Evolutionary conservation across 2,113 vertebrate genomes (phyloP), one percentile per base, ranked within the genome.

Genomic region (Otus sunia): DNA sequence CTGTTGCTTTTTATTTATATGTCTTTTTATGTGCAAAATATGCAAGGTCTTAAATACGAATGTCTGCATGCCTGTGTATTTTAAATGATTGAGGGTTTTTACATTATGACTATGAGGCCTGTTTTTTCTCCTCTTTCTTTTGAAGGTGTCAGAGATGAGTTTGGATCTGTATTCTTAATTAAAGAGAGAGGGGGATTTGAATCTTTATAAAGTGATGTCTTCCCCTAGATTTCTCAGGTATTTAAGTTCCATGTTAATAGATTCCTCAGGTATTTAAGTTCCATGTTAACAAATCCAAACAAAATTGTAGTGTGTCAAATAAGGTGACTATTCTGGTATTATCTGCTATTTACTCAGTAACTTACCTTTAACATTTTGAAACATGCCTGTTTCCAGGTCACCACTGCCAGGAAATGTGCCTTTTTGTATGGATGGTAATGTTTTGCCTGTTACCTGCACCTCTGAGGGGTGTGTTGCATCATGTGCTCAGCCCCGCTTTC

Each of bases 101-200:
- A 69, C 21, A 5, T 43, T 18, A 37, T 58, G 55, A 34, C 47
- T 86, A 3, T 39, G 41, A 92, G 83, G 59, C 58, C 45, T 59
- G 13, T 1, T 82, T 82, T 83, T 81, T 45, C 15, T 63, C 58
- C 36, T 77, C 23, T 88, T 68, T 85, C 53, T 93, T 93, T 82
- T 83, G 68, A 94, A 83, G 34, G 4, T 77, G 27, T 74, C 75
- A 94, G 27, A 92, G 37, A 66, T 67, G 20, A 62, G 10, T 87
- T 95, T 89, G 60, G 59, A 78, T 87, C 84, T 92, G 95, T 87
- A 78, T 56, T 92, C 39, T 81, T 92, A 87, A 72, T 68, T 85
- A 91, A 87, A 67, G 64, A 89, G 67, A 50, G 32, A 53, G 41
- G 2, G 26, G 12, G 15, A 60, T 82, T 52, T 49, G 49, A 68